Base-by-base conservation (phyloP, 1,140 invertebrate genomes). In the Drosophila trapezifrons region DNA sequence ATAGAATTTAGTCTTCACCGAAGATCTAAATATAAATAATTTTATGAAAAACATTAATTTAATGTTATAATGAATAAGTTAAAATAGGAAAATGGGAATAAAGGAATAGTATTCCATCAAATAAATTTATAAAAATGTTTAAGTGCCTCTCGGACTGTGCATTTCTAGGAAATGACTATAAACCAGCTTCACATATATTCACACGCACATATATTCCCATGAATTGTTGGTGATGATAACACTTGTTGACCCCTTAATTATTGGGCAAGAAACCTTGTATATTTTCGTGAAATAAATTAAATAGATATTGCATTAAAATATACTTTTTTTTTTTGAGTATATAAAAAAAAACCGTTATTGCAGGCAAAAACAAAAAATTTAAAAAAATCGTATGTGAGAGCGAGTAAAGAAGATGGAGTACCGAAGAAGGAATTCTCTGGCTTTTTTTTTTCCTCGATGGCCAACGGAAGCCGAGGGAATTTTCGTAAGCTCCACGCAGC, bases 401-500 rank as follows among this genome's bases (percentile, higher is more conserved):
- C 38, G 46, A 29, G 25, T 51, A 37, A 40, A 42, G 20, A 37
- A 49, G 64, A 52, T 35, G 56, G 25, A 27, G 13, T 12, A 27
- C 35, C 18, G 51, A 17, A 47, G 32, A 38, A 25, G 35, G 10
- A 57, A 38, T 46, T 45, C 29, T 10, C 25, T 49, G 20, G 27
- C 43, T 27, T 73, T 56, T 55, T 64, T 20, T 51, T 43, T 10
- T 72, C 42, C 29, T 13, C 64, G 35, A 32, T 63, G 70, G 62
- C 66, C 58, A 79, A 83, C 83, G 83, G 83, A 86, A 87, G 83
- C 79, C 67, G 55, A 69, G 76, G 76, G 83, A 79, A 83, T 82
- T 82, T 87, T 81, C 76, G 76, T 79, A 86, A 86, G 82, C 78
- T 70, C n/a, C n/a, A 79, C 83, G 83, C 76, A 87, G 75, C 70